These are phyloP conservation scores for Eulimnadia texana DNA, from an alignment of 1,140 invertebrate species.

Conservation along the genomic window DNA sequence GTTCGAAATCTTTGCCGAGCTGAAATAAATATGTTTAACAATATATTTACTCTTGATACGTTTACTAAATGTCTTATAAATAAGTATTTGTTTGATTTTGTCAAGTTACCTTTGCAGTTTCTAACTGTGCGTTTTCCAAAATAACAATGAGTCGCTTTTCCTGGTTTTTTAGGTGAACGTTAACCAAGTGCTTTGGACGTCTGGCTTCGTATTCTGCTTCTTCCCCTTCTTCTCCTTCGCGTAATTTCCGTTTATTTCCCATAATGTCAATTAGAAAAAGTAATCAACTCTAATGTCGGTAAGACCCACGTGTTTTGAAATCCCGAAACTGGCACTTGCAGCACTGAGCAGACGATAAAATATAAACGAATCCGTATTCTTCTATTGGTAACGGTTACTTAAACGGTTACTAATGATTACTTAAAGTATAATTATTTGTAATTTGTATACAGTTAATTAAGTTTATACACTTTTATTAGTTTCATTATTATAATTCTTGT, in stretches of 20 bases:
- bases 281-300: too few relatives aligned
- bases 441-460: too few relatives aligned
- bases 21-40: slow-evolving; percentile 29
- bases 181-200: slow-evolving; percentile 49
- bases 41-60: not conserved
- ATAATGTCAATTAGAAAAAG: slow-evolving; percentile 33
- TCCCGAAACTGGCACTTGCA: too few relatives aligned
- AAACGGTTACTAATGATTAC: too few relatives aligned
- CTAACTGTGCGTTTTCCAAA: slow-evolving; percentile 83
- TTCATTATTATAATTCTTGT: too few relatives aligned
- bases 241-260: slow-evolving; percentile 37
- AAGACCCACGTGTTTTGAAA: not conserved
- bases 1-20: slow-evolving; percentile 73
- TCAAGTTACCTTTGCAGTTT: slow-evolving; percentile 74
- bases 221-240: slow-evolving; percentile 31
- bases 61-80: not conserved
- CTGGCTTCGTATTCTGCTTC: slow-evolving; percentile 35
- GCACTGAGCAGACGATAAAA: not conserved
- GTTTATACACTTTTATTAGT: too few relatives aligned
- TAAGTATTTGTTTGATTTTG: not conserved
- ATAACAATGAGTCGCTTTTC: slow-evolving; percentile 87
- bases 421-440: too few relatives aligned
- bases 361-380: too few relatives aligned
- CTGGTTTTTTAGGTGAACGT: slow-evolving; percentile 52
- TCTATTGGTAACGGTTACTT: too few relatives aligned